Percentiles rank a stretch among this genome's conserved stretches.
These are phyloP conservation scores for Callocephalon fimbriatum DNA, from an alignment of 2,113 vertebrate species.

Conservation along the genomic window DNA sequence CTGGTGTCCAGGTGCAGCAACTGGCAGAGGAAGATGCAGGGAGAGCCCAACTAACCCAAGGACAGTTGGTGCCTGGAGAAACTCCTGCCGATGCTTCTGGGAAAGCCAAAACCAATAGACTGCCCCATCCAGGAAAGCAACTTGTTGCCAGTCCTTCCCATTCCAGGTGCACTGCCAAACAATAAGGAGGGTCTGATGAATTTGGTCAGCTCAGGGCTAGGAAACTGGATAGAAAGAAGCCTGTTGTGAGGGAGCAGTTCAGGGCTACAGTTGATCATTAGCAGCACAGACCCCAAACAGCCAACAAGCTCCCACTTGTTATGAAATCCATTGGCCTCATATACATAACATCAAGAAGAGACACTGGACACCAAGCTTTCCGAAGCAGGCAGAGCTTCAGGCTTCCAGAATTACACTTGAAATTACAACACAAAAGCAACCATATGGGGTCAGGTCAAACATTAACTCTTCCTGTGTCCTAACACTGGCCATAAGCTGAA, in stretches of 20 bases:
- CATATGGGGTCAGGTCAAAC: neutral
- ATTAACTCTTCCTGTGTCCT: neutral
- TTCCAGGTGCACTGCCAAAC: fast-evolving
- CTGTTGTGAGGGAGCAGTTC: neutral
- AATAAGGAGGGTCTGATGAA: neutral
- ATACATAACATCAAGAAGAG: neutral
- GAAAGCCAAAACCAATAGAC: neutral
- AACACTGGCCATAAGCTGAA: neutral
- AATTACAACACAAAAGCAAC: neutral
- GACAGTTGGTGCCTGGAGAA: neutral
- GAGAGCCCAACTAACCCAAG: neutral
- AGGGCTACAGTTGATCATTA: neutral
- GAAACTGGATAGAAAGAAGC: neutral
- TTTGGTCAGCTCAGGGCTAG: neutral
- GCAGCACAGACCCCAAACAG: neutral
- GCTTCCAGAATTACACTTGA: neutral
- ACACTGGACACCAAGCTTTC: neutral
- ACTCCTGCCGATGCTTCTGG: neutral
- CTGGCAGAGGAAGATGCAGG: neutral
- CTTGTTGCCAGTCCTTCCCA: fast-evolving
- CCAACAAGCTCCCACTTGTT: neutral
- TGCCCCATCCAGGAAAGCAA: neutral
- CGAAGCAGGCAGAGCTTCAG: neutral
- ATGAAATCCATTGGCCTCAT: neutral
- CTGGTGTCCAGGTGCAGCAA: neutral